A percentile compares a stretch with the other conserved stretches of the same genome.
These are phyloP conservation scores for Diploptera punctata DNA, from an alignment of 2,888 invertebrate species.

Conservation along the genomic window DNA sequence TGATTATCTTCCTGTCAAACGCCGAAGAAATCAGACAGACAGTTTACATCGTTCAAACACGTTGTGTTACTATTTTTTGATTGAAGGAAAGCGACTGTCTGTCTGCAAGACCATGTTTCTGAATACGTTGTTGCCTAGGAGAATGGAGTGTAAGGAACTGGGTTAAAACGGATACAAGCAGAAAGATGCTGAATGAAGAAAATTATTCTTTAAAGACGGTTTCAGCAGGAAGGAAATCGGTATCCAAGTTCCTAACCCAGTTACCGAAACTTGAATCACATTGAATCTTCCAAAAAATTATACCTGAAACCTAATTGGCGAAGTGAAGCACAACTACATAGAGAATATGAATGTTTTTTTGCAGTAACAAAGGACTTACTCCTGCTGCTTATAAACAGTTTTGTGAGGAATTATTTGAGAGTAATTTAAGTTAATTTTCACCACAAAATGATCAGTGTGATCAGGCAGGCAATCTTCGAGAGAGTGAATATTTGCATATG, in stretches of 20 bases:
- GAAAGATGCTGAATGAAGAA: neutral
- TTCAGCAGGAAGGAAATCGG: too few species aligned
- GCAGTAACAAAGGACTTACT: neutral
- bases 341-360: neutral
- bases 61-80: neutral
- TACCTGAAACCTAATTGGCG: slow-evolving; percentile 4
- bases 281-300: slow-evolving; percentile 1
- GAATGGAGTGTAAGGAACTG: neutral
- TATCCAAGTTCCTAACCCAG: too few species aligned
- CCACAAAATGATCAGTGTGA: neutral
- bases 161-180: neutral
- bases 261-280: neutral
- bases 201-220: neutral
- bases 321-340: neutral
- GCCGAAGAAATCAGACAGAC: too few species aligned
- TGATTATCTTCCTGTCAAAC: too few species aligned
- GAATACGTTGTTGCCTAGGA: slow-evolving; percentile 2
- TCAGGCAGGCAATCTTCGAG: too few species aligned
- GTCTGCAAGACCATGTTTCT: neutral
- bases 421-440: neutral
- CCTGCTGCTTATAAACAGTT: too few species aligned
- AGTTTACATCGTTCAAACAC: slow-evolving; percentile 1
- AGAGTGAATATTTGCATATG: too few species aligned
- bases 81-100: slow-evolving; percentile 3
- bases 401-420: too few species aligned